Conservation (phyloP, 2,113 vertebrate genomes). For the Bubalus kerabau region DNA sequence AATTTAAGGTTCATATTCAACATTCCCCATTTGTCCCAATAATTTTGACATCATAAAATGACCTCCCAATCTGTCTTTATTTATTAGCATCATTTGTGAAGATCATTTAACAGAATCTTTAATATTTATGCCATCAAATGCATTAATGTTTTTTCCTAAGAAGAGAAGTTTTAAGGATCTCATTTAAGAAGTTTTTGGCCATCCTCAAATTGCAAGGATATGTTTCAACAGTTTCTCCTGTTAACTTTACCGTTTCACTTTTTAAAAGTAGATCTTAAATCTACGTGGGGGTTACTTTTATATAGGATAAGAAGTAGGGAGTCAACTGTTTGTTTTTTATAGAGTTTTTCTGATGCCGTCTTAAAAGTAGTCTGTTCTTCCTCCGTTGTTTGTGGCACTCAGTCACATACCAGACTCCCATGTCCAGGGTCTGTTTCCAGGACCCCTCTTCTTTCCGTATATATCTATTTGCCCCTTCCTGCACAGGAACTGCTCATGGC, state of each 20-base stretch:
- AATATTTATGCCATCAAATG: neutral
- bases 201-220: neutral
- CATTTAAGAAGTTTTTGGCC: neutral
- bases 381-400: fast-evolving
- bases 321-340: neutral
- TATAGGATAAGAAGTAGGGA: neutral
- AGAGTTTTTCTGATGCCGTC: neutral
- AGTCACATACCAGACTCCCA: neutral
- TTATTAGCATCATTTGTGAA: neutral
- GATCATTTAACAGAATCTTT: constrained; percentile 3
- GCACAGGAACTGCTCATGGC: no score
- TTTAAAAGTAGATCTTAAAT: constrained; percentile 3
- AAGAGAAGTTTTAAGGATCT: neutral
- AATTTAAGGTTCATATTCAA: neutral
- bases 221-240: neutral
- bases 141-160: neutral
- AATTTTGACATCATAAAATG: neutral
- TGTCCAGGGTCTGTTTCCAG: fast-evolving
- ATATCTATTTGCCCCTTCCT: neutral
- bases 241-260: neutral
- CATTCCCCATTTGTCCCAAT: neutral
- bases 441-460: neutral
- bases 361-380: neutral
- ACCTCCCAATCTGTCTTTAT: neutral
- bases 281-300: neutral